Evolutionary conservation across 2,888 invertebrate genomes (phyloP).

Genomic region (Rhagium mordax): DNA sequence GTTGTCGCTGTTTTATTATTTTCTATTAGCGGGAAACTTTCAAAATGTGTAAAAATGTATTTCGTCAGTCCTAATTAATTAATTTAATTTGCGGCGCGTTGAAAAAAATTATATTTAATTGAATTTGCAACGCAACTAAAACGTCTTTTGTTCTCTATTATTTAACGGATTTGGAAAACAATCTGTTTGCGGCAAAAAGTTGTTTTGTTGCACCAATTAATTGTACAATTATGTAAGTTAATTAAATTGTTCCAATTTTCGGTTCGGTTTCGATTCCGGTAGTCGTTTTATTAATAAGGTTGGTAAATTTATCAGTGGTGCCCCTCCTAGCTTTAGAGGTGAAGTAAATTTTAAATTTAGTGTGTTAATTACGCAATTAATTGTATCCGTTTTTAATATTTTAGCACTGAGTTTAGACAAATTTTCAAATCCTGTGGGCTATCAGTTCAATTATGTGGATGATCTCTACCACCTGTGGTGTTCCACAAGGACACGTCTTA

Average conservation of each 20-base stretch:
- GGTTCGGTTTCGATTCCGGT: too few relatives aligned
- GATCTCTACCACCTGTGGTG: too few relatives aligned
- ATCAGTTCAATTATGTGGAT: too few relatives aligned
- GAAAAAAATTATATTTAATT: background rate
- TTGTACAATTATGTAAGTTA: slow-evolving; percentile 5
- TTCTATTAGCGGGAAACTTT: background rate
- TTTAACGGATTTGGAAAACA: slow-evolving; percentile 1
- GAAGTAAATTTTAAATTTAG: too few relatives aligned
- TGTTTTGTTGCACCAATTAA: background rate
- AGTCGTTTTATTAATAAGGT: slow-evolving; percentile 3
- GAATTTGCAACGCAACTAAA: background rate
- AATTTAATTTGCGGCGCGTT: background rate
- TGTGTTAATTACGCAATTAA: too few relatives aligned
- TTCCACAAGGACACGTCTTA: too few relatives aligned
- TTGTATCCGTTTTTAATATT: too few relatives aligned
- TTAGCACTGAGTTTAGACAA: too few relatives aligned
- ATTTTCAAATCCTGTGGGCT: too few relatives aligned
- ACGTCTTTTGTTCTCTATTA: background rate
- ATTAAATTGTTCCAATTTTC: slow-evolving; percentile 3
- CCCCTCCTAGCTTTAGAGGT: too few relatives aligned
- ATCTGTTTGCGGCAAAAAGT: background rate
- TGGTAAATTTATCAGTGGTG: background rate
- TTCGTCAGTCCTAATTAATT: background rate
- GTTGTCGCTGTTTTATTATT: background rate
- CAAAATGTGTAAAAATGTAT: background rate